Evolutionary conservation across 1,140 invertebrate genomes (phyloP), one percentile per base, ranked within the genome.

Genomic region (Ostrea edulis): DNA sequence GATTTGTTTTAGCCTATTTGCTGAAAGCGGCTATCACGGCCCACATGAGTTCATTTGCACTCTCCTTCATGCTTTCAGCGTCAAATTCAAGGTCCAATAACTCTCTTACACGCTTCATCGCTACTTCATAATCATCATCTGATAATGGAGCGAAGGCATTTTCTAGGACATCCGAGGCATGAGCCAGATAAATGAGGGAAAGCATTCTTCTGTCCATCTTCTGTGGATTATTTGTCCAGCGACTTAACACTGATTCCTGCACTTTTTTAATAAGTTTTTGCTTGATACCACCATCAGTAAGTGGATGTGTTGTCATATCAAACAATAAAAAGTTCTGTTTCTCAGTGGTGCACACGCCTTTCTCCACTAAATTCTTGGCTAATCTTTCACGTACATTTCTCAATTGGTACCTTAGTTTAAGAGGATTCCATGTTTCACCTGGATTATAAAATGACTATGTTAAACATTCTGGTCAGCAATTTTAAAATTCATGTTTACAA

Each of bases 341-440:
- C 95, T 99, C 99, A 85, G 99, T 99, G 82, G 99, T 99, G 89
- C 99, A 96, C n/a, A 99, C 98, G 90, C 99, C 99, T 95, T 99
- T 99, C 95, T 99, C 99, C 25, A 99, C 99, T 92, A 99, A 96
- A 96, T 99, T 99, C 95, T 99, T 99, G 14, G 99, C 99, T 93
- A 99, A 96, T 93, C 99, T 96, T 96, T 99, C 99, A 90, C 99
- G 96, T 0, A 99, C 99, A 96, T 99, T 99, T 95, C 99, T 98
- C 91, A 99, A 96, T 94, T 99, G 99, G 95, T 99, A 99, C 92
- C 98, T 97, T 89, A 99, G 96, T 96, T 99, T 99, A 91, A 99
- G 96, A 17, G 99, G 99, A 96, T 99, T 99, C 99, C 99, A 99
- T 91, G 99, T 99, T 96, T 99, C 99, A 92, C 98, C 98, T 99